Conservation (phyloP, 1,140 invertebrate genomes). For the Dinoponera quadriceps region DNA sequence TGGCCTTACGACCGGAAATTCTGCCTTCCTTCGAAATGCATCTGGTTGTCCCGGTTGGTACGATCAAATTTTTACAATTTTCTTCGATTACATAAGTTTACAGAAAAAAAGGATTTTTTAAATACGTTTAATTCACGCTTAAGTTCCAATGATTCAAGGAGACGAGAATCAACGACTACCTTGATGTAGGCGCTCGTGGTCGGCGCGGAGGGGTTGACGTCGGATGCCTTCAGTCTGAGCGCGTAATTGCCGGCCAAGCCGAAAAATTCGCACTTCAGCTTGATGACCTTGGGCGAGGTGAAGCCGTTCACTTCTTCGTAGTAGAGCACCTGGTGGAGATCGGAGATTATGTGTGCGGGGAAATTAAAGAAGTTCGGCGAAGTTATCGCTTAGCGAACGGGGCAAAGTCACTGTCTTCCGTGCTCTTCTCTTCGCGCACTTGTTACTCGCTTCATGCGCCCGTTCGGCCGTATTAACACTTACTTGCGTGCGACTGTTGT, state of each 20-base stretch:
- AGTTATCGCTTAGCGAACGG: neutral
- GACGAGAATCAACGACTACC: slow-evolving; percentile 79
- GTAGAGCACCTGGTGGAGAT: slow-evolving; percentile 86
- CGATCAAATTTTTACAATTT: too few relatives aligned
- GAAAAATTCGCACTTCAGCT: slow-evolving; percentile 91
- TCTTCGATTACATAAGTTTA: too few relatives aligned
- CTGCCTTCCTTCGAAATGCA: too few relatives aligned
- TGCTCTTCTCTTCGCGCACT: too few relatives aligned
- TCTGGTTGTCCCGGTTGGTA: too few relatives aligned
- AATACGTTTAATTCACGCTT: neutral
- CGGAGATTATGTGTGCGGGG: neutral
- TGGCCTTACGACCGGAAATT: too few relatives aligned
- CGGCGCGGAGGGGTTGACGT: slow-evolving; percentile 84
- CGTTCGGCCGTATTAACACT: neutral
- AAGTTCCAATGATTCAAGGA: neutral
- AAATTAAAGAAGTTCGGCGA: neutral
- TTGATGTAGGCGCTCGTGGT: slow-evolving; percentile 89
- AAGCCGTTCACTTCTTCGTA: slow-evolving; percentile 90
- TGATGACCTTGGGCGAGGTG: slow-evolving; percentile 88
- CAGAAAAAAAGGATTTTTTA: too few relatives aligned
- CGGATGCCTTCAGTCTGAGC: slow-evolving; percentile 88
- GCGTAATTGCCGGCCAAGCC: slow-evolving; percentile 92
- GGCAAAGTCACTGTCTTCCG: neutral
- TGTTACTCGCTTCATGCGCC: too few relatives aligned
- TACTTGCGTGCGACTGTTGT: slow-evolving; percentile 82